Evolutionary conservation across 2,797 vertebrate genomes (phyloP).

Genomic region (Acridotheres tristis): DNA sequence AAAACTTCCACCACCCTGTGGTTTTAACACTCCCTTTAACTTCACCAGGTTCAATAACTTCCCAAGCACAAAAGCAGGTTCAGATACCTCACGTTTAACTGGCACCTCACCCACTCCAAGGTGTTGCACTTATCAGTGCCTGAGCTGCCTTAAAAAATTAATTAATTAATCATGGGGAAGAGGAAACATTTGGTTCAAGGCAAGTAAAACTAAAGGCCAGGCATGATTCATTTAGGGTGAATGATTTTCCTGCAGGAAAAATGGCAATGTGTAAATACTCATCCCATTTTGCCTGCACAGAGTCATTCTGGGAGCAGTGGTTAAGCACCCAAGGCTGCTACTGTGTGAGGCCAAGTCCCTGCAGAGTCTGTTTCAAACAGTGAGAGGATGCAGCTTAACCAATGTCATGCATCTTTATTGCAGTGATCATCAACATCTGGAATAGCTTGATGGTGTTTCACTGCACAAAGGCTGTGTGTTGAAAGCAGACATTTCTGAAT

Average conservation of each 20-base stretch:
- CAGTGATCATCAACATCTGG: not conserved
- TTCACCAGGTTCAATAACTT: not conserved
- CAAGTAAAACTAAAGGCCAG: not conserved
- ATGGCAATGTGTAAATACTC: rapidly evolving
- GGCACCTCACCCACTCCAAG: not conserved
- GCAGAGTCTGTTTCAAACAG: not conserved
- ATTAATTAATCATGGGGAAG: not conserved
- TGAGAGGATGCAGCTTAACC: not conserved
- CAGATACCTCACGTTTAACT: not conserved
- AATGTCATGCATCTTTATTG: rapidly evolving
- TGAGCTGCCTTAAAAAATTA: not conserved
- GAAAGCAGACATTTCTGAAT: not conserved
- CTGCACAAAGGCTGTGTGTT: not conserved
- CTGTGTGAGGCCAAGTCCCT: not conserved
- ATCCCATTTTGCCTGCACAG: not conserved
- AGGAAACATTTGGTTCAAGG: not conserved
- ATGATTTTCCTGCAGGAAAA: not conserved
- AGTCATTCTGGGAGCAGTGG: not conserved
- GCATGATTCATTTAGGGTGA: not conserved
- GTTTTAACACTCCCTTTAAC: not conserved
- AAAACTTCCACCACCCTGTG: not conserved
- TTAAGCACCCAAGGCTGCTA: not conserved
- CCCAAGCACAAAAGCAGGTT: not conserved
- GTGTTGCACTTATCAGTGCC: rapidly evolving
- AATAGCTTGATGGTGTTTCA: rapidly evolving